Evolutionary conservation across 1,140 invertebrate genomes (phyloP).

Genomic region (Rhagoletis pomonella): DNA sequence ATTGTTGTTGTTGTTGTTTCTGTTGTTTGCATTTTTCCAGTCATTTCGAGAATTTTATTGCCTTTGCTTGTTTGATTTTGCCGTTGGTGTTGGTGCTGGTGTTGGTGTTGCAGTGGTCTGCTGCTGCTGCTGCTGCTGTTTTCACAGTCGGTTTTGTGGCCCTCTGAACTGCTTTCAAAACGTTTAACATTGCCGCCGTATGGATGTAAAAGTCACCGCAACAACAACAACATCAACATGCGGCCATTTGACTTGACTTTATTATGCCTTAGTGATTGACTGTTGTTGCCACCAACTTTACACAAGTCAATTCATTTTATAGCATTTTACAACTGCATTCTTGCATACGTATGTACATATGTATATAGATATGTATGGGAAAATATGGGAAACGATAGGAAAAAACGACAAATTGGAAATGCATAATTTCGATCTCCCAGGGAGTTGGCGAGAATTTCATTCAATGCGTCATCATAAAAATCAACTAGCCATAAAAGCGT

Average conservation of each 20-base stretch:
- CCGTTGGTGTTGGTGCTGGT: not conserved
- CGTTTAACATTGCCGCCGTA: not conserved
- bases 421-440: not conserved
- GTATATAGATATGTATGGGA: too few species aligned
- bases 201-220: not conserved
- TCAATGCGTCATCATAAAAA: not conserved
- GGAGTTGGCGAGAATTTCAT: not conserved
- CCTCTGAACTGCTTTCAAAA: not conserved
- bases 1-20: not conserved
- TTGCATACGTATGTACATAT: too few species aligned
- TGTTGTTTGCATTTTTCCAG: not conserved
- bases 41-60: constrained; percentile 5
- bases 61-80: not conserved
- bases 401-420: not conserved
- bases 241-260: not conserved
- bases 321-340: not conserved
- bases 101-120: not conserved
- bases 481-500: not conserved
- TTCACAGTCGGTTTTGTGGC: not conserved
- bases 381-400: not conserved
- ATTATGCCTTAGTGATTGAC: not conserved
- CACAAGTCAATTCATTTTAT: not conserved
- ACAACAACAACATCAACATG: not conserved
- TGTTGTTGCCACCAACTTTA: constrained; percentile 3
- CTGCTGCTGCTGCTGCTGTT: not conserved